A percentile compares a stretch with the other conserved stretches of the same genome.
Conservation (phyloP, 2,888 invertebrate species). For the Rhaphigaster nebulosa region DNA sequence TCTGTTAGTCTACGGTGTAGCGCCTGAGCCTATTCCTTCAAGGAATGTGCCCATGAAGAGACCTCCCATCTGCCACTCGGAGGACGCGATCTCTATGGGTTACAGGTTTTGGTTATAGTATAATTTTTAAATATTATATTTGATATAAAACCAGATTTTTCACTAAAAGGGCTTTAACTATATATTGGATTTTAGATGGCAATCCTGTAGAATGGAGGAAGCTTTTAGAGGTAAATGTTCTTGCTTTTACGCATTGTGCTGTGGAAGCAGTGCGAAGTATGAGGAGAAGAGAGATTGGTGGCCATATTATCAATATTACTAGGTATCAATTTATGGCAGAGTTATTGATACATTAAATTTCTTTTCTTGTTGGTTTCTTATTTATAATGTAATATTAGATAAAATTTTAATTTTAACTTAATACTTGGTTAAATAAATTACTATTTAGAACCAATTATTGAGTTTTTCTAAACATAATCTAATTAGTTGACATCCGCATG, state of each 20-base stretch:
- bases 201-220: slow-evolving; percentile 65
- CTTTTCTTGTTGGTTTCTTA: not conserved
- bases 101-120: no score
- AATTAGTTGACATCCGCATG: no score
- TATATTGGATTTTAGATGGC: slow-evolving; percentile 63
- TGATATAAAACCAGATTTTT: no score
- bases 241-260: slow-evolving; percentile 65
- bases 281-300: slow-evolving; percentile 64
- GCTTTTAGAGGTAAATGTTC: slow-evolving; percentile 65
- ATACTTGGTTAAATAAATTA: not conserved
- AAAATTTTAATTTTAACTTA: not conserved
- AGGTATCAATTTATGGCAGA: slow-evolving; percentile 61
- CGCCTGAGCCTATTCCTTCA: no score
- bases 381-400: not conserved
- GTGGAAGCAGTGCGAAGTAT: slow-evolving; percentile 65
- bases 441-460: not conserved
- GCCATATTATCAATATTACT: slow-evolving; percentile 66
- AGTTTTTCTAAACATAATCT: not conserved
- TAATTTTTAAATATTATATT: no score
- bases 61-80: no score
- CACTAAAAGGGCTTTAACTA: not conserved
- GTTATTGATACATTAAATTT: not conserved
- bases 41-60: no score
- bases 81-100: no score
- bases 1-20: no score